A percentile compares a stretch with the other conserved stretches of the same genome.
Conservation (phyloP, 2,797 vertebrate genomes). For the Poecilia picta region DNA sequence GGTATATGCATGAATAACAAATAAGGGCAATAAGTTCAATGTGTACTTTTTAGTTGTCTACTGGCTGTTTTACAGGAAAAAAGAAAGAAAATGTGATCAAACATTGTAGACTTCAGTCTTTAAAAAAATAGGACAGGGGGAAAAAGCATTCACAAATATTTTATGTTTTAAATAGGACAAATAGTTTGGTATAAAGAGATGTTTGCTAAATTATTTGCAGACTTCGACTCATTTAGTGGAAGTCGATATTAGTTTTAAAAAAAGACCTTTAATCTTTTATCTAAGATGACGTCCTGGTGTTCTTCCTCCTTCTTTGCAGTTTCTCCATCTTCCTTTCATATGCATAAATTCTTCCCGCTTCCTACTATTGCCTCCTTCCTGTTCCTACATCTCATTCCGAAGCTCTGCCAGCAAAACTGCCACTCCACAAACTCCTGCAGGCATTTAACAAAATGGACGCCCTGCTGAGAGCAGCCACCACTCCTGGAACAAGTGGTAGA, state of each 20-base stretch:
- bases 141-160: constrained; percentile 20
- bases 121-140: constrained; percentile 39
- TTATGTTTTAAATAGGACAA: constrained; percentile 23
- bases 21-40: constrained; percentile 56
- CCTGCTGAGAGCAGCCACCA: constrained; percentile 62
- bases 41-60: constrained; percentile 22
- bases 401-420: constrained; percentile 35
- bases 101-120: constrained; percentile 43
- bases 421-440: constrained; percentile 53
- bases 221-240: not conserved
- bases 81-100: constrained; percentile 45
- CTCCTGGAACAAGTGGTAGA: constrained; percentile 58
- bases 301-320: not conserved
- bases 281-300: not conserved
- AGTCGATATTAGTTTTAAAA: not conserved
- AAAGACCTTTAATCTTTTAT: not conserved
- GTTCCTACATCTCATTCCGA: constrained; percentile 21
- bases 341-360: constrained; percentile 1
- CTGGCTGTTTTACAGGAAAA: constrained; percentile 24
- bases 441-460: constrained; percentile 62
- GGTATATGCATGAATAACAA: constrained; percentile 71
- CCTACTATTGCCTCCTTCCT: constrained; percentile 27
- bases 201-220: not conserved
- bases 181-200: constrained; percentile 27
- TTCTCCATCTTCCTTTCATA: constrained; percentile 8